Evolutionary conservation across 1,140 invertebrate genomes (phyloP).

Genomic region (Wasmannia auropunctata): DNA sequence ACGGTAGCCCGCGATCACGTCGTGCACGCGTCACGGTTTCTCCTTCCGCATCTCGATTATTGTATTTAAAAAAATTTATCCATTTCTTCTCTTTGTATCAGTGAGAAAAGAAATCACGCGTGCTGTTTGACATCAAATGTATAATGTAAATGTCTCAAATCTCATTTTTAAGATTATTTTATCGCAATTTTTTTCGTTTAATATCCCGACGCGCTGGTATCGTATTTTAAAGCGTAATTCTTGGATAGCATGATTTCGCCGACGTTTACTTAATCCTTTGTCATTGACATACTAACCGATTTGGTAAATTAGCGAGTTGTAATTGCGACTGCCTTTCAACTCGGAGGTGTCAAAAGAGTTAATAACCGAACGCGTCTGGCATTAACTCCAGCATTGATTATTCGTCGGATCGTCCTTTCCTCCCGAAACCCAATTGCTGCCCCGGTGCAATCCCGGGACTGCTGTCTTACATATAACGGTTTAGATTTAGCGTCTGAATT

Average conservation of each 20-base stretch:
- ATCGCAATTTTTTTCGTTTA: neutral
- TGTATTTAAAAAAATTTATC: neutral
- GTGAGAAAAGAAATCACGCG: neutral
- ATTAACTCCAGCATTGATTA: conserved; percentile 11
- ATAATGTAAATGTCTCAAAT: no score
- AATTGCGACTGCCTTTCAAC: neutral
- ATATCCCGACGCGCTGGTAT: neutral
- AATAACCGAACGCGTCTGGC: neutral
- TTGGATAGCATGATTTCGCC: neutral
- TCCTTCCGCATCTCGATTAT: neutral
- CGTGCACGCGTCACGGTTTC: neutral
- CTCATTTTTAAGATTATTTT: neutral
- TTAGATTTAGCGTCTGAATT: conserved; percentile 14
- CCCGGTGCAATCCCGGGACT: neutral
- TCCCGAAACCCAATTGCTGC: neutral
- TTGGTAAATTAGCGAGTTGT: neutral
- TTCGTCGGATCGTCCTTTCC: neutral
- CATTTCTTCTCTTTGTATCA: neutral
- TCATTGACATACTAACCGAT: neutral
- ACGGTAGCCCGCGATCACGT: conserved; percentile 22
- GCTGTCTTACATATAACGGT: neutral
- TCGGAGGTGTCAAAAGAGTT: neutral
- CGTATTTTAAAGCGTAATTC: neutral
- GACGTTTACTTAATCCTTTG: neutral
- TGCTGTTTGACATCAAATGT: neutral